Conservation (phyloP, 2,797 vertebrate species). For the Euthynnus affinis region DNA sequence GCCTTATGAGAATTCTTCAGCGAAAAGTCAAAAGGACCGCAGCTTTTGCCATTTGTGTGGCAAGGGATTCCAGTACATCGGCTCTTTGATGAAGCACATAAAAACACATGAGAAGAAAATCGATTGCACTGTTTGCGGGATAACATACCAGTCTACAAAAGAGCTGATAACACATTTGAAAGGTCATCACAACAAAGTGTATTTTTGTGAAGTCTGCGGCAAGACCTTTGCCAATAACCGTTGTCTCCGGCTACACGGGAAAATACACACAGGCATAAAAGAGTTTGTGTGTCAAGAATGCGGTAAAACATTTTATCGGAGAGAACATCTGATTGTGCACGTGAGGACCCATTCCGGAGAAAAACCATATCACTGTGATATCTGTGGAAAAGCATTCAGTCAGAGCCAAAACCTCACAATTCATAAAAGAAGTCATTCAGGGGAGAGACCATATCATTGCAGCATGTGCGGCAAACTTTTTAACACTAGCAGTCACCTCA, state of each 20-base stretch:
- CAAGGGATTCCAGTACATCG: slow-evolving; percentile 55
- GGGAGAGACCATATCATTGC: slow-evolving; percentile 54
- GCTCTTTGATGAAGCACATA: slow-evolving; percentile 67
- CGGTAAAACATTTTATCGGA: slow-evolving; percentile 41
- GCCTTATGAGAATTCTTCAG: slow-evolving; percentile 1
- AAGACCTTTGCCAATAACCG: slow-evolving; percentile 29
- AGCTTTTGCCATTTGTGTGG: slow-evolving; percentile 64
- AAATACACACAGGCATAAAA: slow-evolving; percentile 17
- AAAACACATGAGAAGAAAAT: slow-evolving; percentile 46
- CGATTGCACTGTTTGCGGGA: slow-evolving; percentile 38
- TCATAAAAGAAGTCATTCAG: slow-evolving; percentile 54
- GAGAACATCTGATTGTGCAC: slow-evolving; percentile 44
- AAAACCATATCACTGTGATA: slow-evolving; percentile 61
- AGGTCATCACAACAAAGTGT: slow-evolving; percentile 14
- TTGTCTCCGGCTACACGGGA: slow-evolving; percentile 35
- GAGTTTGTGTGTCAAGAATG: slow-evolving; percentile 58
- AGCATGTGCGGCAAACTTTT: slow-evolving; percentile 54
- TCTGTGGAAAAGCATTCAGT: slow-evolving; percentile 54
- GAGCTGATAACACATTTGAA: slow-evolving; percentile 43
- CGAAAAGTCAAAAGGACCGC: slow-evolving; percentile 35
- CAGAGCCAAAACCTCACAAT: slow-evolving; percentile 59
- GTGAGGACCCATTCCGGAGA: slow-evolving; percentile 61
- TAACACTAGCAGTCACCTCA: slow-evolving; percentile 42
- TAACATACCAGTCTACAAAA: background rate
- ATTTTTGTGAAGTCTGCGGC: slow-evolving; percentile 41